A percentile compares a stretch with the other conserved stretches of the same genome.
Evolutionary conservation across 1,140 invertebrate genomes (phyloP).

Genomic region (Agraylea sexmaculata): DNA sequence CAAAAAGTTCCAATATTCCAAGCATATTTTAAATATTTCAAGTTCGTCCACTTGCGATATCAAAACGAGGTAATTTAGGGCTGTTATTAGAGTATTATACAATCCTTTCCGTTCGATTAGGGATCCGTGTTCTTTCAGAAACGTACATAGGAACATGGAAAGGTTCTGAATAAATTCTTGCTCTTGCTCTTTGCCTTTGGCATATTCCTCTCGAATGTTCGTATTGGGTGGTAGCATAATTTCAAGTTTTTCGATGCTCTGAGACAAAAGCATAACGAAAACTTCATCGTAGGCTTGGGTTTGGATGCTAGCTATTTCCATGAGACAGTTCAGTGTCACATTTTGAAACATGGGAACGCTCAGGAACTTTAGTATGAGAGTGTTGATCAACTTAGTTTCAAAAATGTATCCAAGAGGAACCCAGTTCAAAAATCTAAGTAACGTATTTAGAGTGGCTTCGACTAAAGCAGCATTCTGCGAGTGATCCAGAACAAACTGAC

Average conservation of each 20-base stretch:
- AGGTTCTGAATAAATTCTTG: constrained; percentile 99
- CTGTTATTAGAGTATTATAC: constrained; percentile 62
- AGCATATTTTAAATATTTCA: constrained; percentile 99
- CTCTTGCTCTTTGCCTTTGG: constrained; percentile 85
- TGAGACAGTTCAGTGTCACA: constrained; percentile 95
- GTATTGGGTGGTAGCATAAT: constrained; percentile 83
- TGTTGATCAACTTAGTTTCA: constrained; percentile 94
- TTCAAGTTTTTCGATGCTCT: constrained; percentile 85
- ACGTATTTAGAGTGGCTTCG: constrained; percentile 87
- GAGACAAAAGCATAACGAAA: constrained; percentile 77
- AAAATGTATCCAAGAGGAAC: constrained; percentile 99
- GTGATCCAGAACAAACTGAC: constrained; percentile 96
- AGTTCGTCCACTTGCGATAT: constrained; percentile 99
- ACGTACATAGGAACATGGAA: constrained; percentile 94
- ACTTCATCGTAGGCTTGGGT: constrained; percentile 84
- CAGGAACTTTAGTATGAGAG: constrained; percentile 93
- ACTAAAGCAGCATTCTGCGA: constrained; percentile 93
- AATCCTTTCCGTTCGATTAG: constrained; percentile 72
- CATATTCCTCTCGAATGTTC: constrained; percentile 89
- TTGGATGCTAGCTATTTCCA: constrained; percentile 89
- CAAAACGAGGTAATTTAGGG: constrained; percentile 85
- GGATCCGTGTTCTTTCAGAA: constrained; percentile 87
- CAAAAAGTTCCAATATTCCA: constrained; percentile 97
- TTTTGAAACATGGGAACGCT: constrained; percentile 97
- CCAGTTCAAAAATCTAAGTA: constrained; percentile 97